Evolutionary conservation across 2,888 invertebrate species (phyloP).

Genomic region (Penaeus monodon): DNA sequence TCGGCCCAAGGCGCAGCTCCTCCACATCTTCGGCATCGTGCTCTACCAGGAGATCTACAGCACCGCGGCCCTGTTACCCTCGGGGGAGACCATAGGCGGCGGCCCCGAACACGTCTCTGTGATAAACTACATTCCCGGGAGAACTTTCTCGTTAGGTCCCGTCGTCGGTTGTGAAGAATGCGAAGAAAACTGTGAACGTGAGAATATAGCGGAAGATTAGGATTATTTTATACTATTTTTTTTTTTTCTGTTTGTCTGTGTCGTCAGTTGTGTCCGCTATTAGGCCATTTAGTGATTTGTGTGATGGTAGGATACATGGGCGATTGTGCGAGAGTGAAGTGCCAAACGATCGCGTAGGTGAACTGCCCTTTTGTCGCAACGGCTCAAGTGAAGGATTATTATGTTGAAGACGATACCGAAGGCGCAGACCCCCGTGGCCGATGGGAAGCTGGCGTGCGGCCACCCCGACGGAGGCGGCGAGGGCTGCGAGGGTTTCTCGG

Average conservation of each 20-base stretch:
- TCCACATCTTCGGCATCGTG: not conserved
- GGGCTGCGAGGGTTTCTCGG: too few relatives aligned
- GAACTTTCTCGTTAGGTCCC: not conserved
- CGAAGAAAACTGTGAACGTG: not conserved
- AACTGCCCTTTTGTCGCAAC: not conserved
- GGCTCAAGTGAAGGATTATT: not conserved
- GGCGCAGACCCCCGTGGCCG: too few relatives aligned
- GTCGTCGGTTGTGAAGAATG: conserved; percentile 2
- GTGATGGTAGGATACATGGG: not conserved
- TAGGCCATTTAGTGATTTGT: not conserved
- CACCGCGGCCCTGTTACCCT: not conserved
- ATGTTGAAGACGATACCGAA: too few relatives aligned
- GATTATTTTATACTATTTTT: too few relatives aligned
- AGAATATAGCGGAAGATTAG: conserved; percentile 33
- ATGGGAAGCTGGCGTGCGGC: too few relatives aligned
- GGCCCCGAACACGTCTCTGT: not conserved
- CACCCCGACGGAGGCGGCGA: too few relatives aligned
- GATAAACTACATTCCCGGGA: conserved; percentile 27
- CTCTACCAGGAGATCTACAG: not conserved
- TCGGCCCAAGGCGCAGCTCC: not conserved
- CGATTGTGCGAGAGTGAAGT: not conserved
- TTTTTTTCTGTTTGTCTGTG: not conserved
- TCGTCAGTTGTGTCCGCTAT: not conserved
- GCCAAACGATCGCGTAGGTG: conserved; percentile 7
- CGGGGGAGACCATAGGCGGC: conserved; percentile 25